phyloP scores from a whole-genome alignment of 2,113 vertebrate genomes.

The Labrus mixtus region DNA sequence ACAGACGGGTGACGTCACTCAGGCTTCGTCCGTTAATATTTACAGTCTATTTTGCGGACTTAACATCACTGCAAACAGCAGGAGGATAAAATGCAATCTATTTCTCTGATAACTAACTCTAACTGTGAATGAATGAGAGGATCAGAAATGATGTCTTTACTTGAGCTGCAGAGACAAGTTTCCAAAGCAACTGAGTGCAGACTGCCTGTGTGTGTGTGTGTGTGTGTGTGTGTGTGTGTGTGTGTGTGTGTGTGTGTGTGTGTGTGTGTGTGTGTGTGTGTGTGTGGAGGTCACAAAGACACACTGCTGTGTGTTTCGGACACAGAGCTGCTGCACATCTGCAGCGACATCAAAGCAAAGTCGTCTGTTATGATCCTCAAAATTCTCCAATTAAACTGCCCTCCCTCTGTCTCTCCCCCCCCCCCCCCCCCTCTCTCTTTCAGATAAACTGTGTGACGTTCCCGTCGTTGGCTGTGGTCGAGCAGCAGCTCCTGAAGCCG shows the following conservation, averaged over 20 bases:
- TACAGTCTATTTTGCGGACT: too few relatives aligned
- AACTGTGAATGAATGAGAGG: too few relatives aligned
- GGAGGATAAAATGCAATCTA: too few relatives aligned
- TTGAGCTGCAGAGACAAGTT: slow-evolving; percentile 37
- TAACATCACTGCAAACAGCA: too few relatives aligned
- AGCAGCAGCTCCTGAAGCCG: slow-evolving; percentile 97
- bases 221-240: slow-evolving; percentile 8
- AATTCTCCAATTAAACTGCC: slow-evolving; percentile 11
- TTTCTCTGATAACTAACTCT: too few relatives aligned
- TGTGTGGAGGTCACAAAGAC: too few relatives aligned
- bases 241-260: slow-evolving; percentile 32
- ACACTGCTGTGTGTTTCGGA: too few relatives aligned
- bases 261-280: slow-evolving; percentile 8
- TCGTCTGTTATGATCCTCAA: slow-evolving; percentile 5
- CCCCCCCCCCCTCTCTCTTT: slow-evolving; percentile 1
- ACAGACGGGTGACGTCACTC: too few relatives aligned
- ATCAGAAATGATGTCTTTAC: slow-evolving; percentile 14
- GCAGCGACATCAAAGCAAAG: slow-evolving; percentile 13
- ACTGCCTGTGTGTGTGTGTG: slow-evolving; percentile 24
- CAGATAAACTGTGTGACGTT: slow-evolving; percentile 98
- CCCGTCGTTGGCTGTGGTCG: slow-evolving; percentile 87
- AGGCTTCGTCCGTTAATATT: too few relatives aligned
- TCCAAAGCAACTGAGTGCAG: slow-evolving; percentile 44
- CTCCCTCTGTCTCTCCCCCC: background rate
- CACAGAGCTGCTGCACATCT: slow-evolving; percentile 7